Percentiles rank a stretch among this genome's conserved stretches.
Evolutionary conservation across 2,888 invertebrate genomes (phyloP).

Genomic region (Nomada ferruginata): DNA sequence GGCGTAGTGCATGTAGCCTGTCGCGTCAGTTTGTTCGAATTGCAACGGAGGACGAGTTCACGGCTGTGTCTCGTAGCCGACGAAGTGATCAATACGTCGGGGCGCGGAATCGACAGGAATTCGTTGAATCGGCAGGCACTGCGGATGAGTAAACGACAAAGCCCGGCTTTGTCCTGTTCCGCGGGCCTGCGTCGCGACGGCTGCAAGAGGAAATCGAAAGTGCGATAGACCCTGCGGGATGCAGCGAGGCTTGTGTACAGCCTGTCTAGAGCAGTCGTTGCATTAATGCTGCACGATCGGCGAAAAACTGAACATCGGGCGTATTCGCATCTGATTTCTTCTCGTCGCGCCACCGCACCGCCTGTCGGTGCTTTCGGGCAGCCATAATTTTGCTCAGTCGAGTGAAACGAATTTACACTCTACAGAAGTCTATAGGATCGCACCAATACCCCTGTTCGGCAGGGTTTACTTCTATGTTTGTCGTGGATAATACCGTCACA

Average conservation of each 20-base stretch:
- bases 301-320: constrained; percentile 30
- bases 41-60: background rate
- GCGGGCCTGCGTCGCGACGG: background rate
- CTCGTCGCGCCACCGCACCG: background rate
- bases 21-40: background rate
- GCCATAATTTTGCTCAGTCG: no score
- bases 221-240: constrained; percentile 39
- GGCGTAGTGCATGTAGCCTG: no score
- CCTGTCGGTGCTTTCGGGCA: background rate
- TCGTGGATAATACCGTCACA: no score
- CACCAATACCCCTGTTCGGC: no score
- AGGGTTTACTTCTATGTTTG: no score
- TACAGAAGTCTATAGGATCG: no score
- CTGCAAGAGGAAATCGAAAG: constrained; percentile 54
- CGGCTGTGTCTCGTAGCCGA: background rate
- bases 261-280: constrained; percentile 21
- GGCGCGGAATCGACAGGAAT: constrained; percentile 41
- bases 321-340: background rate
- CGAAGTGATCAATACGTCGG: constrained; percentile 26
- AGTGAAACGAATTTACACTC: no score
- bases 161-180: constrained; percentile 38
- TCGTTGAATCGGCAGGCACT: constrained; percentile 46
- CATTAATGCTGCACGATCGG: constrained; percentile 41
- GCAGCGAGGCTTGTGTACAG: background rate
- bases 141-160: constrained; percentile 49